Base-by-base conservation (phyloP, 2,113 vertebrate species). In the Cisticola juncidis region DNA sequence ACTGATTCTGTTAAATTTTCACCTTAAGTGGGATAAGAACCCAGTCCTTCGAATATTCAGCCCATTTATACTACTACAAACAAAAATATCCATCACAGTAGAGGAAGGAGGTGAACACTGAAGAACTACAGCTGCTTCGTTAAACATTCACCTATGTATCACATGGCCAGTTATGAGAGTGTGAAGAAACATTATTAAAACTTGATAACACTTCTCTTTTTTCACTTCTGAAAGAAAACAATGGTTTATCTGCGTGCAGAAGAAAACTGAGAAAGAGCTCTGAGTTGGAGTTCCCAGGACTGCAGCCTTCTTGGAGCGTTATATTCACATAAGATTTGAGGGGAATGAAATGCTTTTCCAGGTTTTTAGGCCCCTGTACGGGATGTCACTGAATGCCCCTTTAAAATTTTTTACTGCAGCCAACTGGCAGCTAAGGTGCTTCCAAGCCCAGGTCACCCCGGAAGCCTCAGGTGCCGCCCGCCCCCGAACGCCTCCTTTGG, bases 391-490 rank as follows among this genome's bases (percentile, higher is more conserved):
- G 20, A 62, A 61, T 0, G 2, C 3, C 38, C 15, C 21, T 64
- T 58, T 40, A 51, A 62, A 85, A 66, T 11, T 36, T n/a, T n/a
- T 31, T 20, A 38, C 3, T 4, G 44, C 0, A 4, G 33, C 45
- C 38, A 29, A 28, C 0, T 21, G 42, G 72, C 45, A 86, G 42
- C 25, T 0, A 2, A 87, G 47, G 2, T 18, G n/a, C 51, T 60
- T 50, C 21, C 5, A 48, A 80, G 50, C 12, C 40, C n/a, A 17
- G 14, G 14, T 33, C n/a, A 29, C 3, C 16, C n/a, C 17, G 28
- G 36, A 50, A 64, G 83, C n/a, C 31, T 19, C 2, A 1, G 66
- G 35, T 36, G 65, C 5, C 0, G 6, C 40, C 40, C 10, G 13
- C 57, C 65, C 23, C 62, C 5, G 36, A 79, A 24, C 25, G 44